Conservation (phyloP, 2,113 vertebrate species). For the Tricholaema leucomelas region DNA sequence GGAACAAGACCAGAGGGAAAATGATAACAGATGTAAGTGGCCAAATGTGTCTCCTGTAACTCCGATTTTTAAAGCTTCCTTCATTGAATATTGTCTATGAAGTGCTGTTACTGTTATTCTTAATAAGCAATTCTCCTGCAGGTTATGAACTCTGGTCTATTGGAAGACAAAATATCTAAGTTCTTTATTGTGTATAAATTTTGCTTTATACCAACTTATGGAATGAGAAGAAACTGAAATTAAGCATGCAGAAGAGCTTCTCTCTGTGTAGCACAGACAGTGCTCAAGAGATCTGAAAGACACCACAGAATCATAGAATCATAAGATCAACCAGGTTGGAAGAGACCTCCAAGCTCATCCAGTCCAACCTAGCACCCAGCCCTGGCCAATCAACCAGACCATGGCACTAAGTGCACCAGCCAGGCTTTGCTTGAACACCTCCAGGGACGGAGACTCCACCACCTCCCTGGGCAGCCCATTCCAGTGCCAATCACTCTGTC, state of each 20-base stretch:
- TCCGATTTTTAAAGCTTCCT: not conserved
- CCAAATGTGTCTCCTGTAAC: not conserved
- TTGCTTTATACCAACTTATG: not conserved
- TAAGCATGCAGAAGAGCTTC: not conserved
- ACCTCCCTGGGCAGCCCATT: too few relatives aligned
- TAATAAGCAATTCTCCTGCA: not conserved
- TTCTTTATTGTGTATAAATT: not conserved
- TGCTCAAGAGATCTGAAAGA: not conserved
- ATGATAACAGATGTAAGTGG: conserved; percentile 98
- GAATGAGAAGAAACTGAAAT: not conserved
- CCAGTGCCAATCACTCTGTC: too few relatives aligned
- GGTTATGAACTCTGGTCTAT: not conserved
- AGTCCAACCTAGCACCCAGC: too few relatives aligned
- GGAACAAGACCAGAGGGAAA: conserved; percentile 97
- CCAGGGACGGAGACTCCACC: too few relatives aligned
- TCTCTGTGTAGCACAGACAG: not conserved
- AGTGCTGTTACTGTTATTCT: not conserved
- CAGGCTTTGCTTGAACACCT: too few relatives aligned
- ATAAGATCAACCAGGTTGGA: too few relatives aligned
- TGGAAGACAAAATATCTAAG: not conserved
- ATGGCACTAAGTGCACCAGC: too few relatives aligned
- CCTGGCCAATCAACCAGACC: too few relatives aligned
- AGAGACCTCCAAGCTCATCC: too few relatives aligned
- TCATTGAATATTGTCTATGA: not conserved
- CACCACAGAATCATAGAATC: too few relatives aligned